Evolutionary conservation across 2,888 invertebrate species (phyloP).

Genomic region (Mantis religiosa): DNA sequence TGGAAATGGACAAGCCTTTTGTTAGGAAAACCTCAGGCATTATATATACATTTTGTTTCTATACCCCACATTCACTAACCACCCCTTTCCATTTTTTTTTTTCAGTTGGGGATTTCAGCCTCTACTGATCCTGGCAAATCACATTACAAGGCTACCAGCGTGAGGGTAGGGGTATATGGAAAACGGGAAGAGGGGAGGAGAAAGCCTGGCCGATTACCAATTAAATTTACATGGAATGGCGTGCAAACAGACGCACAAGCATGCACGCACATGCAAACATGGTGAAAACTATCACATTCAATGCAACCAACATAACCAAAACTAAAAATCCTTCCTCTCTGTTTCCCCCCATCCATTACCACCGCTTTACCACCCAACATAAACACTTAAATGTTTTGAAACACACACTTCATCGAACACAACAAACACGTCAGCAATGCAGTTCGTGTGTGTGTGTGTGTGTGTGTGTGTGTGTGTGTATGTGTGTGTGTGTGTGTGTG

Average conservation of each 20-base stretch:
- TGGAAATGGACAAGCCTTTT: neutral
- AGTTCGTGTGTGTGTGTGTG: neutral
- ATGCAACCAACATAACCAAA: neutral
- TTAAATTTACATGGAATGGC: constrained; percentile 4
- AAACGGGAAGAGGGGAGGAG: neutral
- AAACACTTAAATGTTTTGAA: neutral
- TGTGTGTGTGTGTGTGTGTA: too few relatives aligned
- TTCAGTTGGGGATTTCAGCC: neutral
- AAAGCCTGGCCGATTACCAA: constrained; percentile 10
- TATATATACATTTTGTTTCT: neutral
- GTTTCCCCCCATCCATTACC: neutral
- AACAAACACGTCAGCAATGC: neutral
- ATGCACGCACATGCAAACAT: neutral
- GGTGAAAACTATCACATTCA: neutral
- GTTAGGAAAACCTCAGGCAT: neutral
- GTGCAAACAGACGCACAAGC: neutral
- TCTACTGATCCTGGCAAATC: constrained; percentile 2
- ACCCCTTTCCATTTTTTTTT: neutral
- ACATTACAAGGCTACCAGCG: neutral
- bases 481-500: too few relatives aligned
- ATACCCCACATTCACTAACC: neutral
- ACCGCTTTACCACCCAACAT: neutral
- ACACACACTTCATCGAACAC: neutral
- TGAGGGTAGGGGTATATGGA: neutral
- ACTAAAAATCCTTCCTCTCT: neutral